Conservation (phyloP, 2,113 vertebrate species). For the Oryzias curvinotus region DNA sequence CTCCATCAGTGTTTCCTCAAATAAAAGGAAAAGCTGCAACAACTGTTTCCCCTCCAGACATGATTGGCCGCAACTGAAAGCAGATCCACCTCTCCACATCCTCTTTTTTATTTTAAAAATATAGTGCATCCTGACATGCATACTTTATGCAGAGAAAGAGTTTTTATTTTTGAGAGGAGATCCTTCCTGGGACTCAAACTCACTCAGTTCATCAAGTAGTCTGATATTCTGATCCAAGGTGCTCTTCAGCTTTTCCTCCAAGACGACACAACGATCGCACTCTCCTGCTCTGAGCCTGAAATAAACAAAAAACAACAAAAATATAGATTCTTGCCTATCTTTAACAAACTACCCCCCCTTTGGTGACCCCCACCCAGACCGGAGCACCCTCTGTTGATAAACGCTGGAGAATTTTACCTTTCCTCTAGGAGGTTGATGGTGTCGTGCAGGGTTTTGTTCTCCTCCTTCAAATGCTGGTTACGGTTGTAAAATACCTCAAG, state of each 20-base stretch:
- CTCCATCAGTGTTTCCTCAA: too few species aligned
- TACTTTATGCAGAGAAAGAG: not conserved
- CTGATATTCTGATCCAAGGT: slow-evolving; percentile 82
- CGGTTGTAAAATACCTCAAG: slow-evolving; percentile 91
- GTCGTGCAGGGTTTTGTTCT: slow-evolving; percentile 89
- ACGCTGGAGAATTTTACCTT: slow-evolving; percentile 71
- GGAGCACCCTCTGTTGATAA: too few species aligned
- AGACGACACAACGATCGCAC: slow-evolving; percentile 87
- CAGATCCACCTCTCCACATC: too few species aligned
- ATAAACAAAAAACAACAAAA: slow-evolving; percentile 4
- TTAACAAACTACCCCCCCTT: too few species aligned
- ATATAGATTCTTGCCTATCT: not conserved
- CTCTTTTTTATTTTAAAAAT: too few species aligned
- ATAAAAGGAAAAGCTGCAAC: too few species aligned
- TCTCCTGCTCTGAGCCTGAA: slow-evolving; percentile 83
- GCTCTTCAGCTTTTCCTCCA: slow-evolving; percentile 85
- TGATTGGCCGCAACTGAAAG: too few species aligned
- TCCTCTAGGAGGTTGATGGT: slow-evolving; percentile 87
- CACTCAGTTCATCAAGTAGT: slow-evolving; percentile 87
- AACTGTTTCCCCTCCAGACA: too few species aligned
- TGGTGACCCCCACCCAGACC: too few species aligned
- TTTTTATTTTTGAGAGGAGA: not conserved
- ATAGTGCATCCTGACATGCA: too few species aligned
- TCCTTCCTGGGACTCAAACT: slow-evolving; percentile 60
- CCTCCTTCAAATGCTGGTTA: slow-evolving; percentile 91